Evolutionary conservation across 2,888 invertebrate species (phyloP).

Genomic region (Patella depressa): DNA sequence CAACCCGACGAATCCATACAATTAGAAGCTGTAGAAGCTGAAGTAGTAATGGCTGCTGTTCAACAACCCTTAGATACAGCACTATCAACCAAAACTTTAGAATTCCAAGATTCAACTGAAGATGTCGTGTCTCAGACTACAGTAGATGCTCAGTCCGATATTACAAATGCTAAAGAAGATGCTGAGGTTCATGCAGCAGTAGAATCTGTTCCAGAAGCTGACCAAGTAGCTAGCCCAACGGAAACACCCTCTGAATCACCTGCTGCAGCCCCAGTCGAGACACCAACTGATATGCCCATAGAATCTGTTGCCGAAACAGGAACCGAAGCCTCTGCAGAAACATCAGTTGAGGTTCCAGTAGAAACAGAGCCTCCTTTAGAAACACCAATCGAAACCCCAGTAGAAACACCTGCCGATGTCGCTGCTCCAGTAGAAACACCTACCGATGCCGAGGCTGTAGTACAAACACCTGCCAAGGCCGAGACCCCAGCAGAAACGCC

Average conservation of each 20-base stretch:
- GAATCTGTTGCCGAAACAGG: neutral
- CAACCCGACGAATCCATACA: neutral
- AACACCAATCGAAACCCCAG: neutral
- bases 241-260: neutral
- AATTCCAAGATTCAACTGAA: no score
- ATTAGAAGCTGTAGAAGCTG: neutral
- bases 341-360: neutral
- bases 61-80: neutral
- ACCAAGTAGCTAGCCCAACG: neutral
- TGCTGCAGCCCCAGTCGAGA: neutral
- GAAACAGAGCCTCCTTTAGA: neutral
- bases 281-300: neutral
- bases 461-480: neutral
- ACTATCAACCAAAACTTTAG: no score
- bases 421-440: neutral
- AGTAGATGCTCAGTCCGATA: no score
- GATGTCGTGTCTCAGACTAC: no score
- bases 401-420: neutral
- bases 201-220: neutral
- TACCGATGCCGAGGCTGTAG: neutral
- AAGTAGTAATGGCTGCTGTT: neutral
- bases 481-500: neutral
- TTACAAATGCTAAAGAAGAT: neutral
- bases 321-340: neutral
- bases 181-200: neutral